Evolutionary conservation across 2,888 invertebrate genomes (phyloP), one percentile per base, ranked within the genome.

Genomic region (Stenodera caucasica): DNA sequence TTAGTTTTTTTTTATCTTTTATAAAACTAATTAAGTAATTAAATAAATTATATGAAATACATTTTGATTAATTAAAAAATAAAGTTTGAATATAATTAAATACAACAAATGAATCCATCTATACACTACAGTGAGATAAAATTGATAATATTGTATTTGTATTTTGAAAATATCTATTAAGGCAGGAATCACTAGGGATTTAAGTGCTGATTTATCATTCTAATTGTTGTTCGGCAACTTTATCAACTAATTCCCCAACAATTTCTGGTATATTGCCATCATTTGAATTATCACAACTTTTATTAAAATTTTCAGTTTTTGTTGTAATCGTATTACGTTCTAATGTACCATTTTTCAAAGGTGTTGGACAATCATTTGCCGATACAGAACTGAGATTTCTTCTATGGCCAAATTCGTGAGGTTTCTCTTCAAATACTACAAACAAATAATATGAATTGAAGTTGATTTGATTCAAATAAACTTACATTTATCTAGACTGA

Each of bases 401-500:
- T 26, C 75, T 77, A 63, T 81, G 79, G 57, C 80, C 70, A 49
- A 70, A 64, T 37, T 71, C 70, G 50, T 74, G 83, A 45, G 86
- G 85, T 61, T 88, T 86, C 74, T 91, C 91, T 74, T 91, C 91
- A 77, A 91, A 91, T 58, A 91, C 91, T 91, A 75, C 0, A 78
- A 74, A 73, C 60, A 45, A 21, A 32, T 40, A 60, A 29, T n/a
- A 29, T 49, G 2, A 53, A 55, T 50, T 53, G 12, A 30, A 57
- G 49, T 8, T 12, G 45, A 23, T 45, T 52, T 55, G 55, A 58
- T 56, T 51, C 15, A 50, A 6, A 12, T n/a, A 18, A 37, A 82
- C 86, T 85, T 79, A 92, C 92, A 78, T 84, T 92, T 92, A 77
- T 92, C 92, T 68, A 93, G 84, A 74, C 92, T 92, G 72, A 92